These are phyloP conservation scores for Brotula barbata DNA, from an alignment of 2,797 vertebrate genomes.

Conservation along the genomic window DNA sequence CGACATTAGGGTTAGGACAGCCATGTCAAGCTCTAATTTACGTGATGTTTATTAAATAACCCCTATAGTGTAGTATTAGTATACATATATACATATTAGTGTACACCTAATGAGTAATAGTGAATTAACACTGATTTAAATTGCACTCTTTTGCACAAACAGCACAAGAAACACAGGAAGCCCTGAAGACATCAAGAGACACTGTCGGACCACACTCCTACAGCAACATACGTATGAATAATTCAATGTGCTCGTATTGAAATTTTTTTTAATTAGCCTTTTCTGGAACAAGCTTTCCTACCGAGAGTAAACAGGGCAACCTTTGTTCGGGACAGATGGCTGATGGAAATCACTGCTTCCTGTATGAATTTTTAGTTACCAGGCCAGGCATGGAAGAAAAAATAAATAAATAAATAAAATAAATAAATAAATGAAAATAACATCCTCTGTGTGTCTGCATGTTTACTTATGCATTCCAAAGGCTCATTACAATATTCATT, in stretches of 20 bases:
- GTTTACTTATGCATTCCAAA: background rate
- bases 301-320: slow-evolving; percentile 40
- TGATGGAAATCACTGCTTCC: slow-evolving; percentile 34
- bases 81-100: too few relatives aligned
- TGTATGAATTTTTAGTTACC: slow-evolving; percentile 23
- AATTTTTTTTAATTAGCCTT: slow-evolving; percentile 59
- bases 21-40: too few relatives aligned
- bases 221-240: background rate
- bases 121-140: too few relatives aligned
- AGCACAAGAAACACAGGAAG: too few relatives aligned
- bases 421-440: background rate
- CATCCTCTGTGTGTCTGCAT: background rate
- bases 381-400: slow-evolving; percentile 21
- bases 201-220: too few relatives aligned
- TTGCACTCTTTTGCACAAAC: too few relatives aligned
- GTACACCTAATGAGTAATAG: too few relatives aligned
- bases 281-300: slow-evolving; percentile 25
- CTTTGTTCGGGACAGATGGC: slow-evolving; percentile 59
- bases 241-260: slow-evolving; percentile 47
- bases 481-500: background rate
- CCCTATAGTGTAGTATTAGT: too few relatives aligned
- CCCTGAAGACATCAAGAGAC: too few relatives aligned
- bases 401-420: background rate
- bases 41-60: too few relatives aligned
- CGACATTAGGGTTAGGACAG: too few relatives aligned